Base-by-base conservation (phyloP, 2,888 invertebrate species). In the Fragum whitleyi region DNA sequence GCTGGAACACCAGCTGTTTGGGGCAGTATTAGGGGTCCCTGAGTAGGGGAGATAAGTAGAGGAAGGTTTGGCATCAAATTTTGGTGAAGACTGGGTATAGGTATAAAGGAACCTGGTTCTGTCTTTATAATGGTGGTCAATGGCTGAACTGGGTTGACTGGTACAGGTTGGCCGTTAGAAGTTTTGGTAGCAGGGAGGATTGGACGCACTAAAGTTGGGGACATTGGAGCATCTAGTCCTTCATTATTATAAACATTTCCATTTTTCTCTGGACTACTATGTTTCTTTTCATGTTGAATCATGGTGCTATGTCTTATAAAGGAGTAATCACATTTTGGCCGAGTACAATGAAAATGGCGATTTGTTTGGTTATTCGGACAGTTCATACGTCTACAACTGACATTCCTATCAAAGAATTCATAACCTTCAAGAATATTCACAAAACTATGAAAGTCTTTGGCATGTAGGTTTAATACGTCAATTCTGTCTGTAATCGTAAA, bases 51-150 rank as follows among this genome's bases (percentile, higher is more conserved):
- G 19, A 83, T 59, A 51, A 80, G 62, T 19, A 83, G 36, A 23
- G 80, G 76, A 53, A 70, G 74, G 62, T 72, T 74, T n/a, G 65
- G 75, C 47, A 69, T 62, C 61, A 51, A 74, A 14, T 72, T 76
- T 23, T 36, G 67, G 9, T 53, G 72, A 1, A 80, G 21, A 28
- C 71, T 72, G 21, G 77, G 74, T 47, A 97, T 96, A 93, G 97
- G 97, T 95, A 97, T 97, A 95, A 97, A 97, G 94, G 97, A 97
- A 94, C 97, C 97, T 92, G 97, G 96, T 95, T 97, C 97, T 96
- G 97, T 97, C 95, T 97, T 97, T 95, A 97, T 96, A n/a, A 74
- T 39, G 16, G 80, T 62, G 21, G 67, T 39, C 6, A 72, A 14
- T 36, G 69, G 39, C 7, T 42, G 51, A 36, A 29, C 61, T 11